Conservation (phyloP, 2,113 vertebrate genomes). For the Lucifuga dentata region DNA sequence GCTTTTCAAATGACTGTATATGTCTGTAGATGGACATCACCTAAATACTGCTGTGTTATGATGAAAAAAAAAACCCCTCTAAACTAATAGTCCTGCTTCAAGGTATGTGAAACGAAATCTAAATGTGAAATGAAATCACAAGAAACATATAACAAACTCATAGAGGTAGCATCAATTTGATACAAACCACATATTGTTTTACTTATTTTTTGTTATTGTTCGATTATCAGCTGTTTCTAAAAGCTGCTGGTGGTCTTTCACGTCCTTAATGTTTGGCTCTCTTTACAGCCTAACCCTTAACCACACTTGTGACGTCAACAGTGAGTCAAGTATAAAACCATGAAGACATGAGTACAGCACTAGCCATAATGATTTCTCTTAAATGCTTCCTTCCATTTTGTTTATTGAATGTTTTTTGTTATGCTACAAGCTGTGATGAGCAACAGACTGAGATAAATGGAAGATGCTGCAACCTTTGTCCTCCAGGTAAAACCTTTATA, state of each 20-base stretch:
- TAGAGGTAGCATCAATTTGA: too few species aligned
- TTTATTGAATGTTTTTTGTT: neutral
- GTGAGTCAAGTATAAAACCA: constrained; percentile 49
- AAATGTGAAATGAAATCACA: too few species aligned
- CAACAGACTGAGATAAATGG: neutral
- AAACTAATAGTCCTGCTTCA: too few species aligned
- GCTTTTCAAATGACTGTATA: too few species aligned
- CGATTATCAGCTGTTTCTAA: too few species aligned
- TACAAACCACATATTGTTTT: too few species aligned
- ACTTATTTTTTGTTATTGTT: neutral
- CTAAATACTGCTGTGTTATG: too few species aligned
- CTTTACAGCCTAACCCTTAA: neutral
- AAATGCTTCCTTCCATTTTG: neutral
- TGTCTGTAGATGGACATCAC: too few species aligned
- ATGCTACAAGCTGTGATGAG: constrained; percentile 34
- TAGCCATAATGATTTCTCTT: constrained; percentile 56
- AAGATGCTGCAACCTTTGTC: constrained; percentile 70
- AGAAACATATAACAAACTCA: too few species aligned
- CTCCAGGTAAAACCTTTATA: constrained; percentile 67
- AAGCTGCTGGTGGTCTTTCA: constrained; percentile 38
- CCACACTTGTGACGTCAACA: constrained; percentile 59
- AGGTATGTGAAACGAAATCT: too few species aligned
- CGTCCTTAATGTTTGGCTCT: constrained; percentile 43
- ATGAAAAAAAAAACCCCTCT: too few species aligned
- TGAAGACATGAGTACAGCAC: neutral